Evolutionary conservation across 2,888 invertebrate species (phyloP).

Genomic region (Noctua janthina): DNA sequence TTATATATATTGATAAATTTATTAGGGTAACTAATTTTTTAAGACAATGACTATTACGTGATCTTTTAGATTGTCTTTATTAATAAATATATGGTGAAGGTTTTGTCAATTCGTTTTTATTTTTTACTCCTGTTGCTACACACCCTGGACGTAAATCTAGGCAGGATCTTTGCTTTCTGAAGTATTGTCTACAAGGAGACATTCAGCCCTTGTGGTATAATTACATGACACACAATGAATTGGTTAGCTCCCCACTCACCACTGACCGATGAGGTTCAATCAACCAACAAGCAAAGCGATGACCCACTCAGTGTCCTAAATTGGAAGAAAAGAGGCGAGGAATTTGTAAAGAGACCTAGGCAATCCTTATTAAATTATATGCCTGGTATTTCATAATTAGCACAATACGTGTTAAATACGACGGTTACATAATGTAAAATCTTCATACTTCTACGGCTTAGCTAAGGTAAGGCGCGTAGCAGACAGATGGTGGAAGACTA

Average conservation of each 20-base stretch:
- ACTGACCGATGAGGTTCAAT: background rate
- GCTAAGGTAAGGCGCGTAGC: constrained; percentile 1
- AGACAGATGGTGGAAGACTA: no score
- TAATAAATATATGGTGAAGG: constrained; percentile 91
- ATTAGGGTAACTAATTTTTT: constrained; percentile 91
- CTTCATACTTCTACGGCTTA: background rate
- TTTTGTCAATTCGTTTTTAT: constrained; percentile 88
- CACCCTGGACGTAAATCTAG: background rate
- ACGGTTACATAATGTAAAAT: background rate
- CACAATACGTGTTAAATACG: background rate
- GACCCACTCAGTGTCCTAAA: background rate
- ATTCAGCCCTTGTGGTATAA: background rate
- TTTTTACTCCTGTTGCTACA: constrained; percentile 63
- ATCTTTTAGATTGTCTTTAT: constrained; percentile 91
- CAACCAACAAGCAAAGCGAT: background rate
- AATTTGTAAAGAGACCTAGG: background rate
- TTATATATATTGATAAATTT: constrained; percentile 90
- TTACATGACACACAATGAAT: background rate
- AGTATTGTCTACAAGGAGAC: background rate
- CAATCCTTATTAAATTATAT: background rate
- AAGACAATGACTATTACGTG: constrained; percentile 90
- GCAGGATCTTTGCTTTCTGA: background rate
- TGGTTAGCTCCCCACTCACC: background rate
- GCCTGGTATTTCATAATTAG: background rate
- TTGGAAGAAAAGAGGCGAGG: background rate